Evolutionary conservation across 2,888 invertebrate genomes (phyloP).

Genomic region (Kuschelorhynchus macadamiae): DNA sequence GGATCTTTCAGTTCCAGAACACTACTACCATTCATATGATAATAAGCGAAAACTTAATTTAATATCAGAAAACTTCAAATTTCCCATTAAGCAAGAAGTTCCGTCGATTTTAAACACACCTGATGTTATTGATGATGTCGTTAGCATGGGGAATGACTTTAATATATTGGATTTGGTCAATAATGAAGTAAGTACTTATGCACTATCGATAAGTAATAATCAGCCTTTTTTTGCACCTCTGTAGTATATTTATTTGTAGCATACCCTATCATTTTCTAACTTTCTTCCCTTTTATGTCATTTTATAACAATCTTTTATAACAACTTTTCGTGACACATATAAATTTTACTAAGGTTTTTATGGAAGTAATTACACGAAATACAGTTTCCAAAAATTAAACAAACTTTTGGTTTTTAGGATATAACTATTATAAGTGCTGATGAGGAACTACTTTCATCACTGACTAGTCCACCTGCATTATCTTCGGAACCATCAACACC

Average conservation of each 20-base stretch:
- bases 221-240: too few species aligned
- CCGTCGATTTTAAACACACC: constrained; percentile 64
- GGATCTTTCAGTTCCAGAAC: constrained; percentile 23
- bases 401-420: constrained; percentile 53
- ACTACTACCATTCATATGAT: constrained; percentile 22
- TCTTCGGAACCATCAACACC: constrained; percentile 28
- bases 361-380: too few species aligned
- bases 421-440: constrained; percentile 49
- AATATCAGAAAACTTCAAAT: constrained; percentile 49
- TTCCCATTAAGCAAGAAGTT: constrained; percentile 50
- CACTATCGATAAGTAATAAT: too few species aligned
- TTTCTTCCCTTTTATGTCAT: too few species aligned
- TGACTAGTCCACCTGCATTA: constrained; percentile 31
- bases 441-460: constrained; percentile 40
- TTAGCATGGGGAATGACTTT: constrained; percentile 62
- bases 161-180: constrained; percentile 64
- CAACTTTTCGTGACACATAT: too few species aligned
- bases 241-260: too few species aligned
- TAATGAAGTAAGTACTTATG: constrained; percentile 57
- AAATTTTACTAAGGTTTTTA: too few species aligned
- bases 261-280: too few species aligned
- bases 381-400: too few species aligned
- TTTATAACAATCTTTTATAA: too few species aligned
- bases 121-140: constrained; percentile 67
- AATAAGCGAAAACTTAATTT: constrained; percentile 45